Conservation (phyloP, 2,797 vertebrate species). For the Melanotaenia trifasciata region DNA sequence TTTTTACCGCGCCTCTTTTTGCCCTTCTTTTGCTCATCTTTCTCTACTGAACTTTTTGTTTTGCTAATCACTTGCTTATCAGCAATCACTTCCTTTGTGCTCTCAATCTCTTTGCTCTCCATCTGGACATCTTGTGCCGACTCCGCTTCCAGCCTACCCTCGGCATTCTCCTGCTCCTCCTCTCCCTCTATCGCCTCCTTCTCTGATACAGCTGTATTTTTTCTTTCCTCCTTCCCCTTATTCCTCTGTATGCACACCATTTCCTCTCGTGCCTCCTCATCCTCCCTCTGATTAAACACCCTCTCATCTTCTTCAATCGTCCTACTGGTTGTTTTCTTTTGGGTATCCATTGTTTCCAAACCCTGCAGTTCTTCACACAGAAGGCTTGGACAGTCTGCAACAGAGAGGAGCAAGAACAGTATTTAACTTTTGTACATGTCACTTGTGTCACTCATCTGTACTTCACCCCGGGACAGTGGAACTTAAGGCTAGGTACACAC, state of each 20-base stretch:
- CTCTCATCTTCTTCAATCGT: constrained; percentile 34
- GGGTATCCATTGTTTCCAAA: constrained; percentile 54
- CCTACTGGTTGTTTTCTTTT: constrained; percentile 31
- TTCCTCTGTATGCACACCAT: constrained; percentile 25
- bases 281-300: constrained; percentile 42
- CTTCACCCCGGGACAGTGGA: too few relatives aligned
- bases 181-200: constrained; percentile 59
- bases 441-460: neutral
- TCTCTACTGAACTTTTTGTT: constrained; percentile 40
- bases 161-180: constrained; percentile 55
- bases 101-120: constrained; percentile 25
- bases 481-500: too few relatives aligned
- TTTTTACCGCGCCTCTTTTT: constrained; percentile 61
- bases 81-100: constrained; percentile 20
- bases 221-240: constrained; percentile 27
- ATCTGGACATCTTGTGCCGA: constrained; percentile 53
- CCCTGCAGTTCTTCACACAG: constrained; percentile 81
- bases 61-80: constrained; percentile 37
- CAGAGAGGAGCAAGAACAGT: constrained; percentile 22
- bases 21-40: constrained; percentile 54
- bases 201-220: constrained; percentile 48
- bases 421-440: neutral
- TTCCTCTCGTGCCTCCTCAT: constrained; percentile 36
- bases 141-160: constrained; percentile 44
- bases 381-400: constrained; percentile 79